Conservation (phyloP, 2,888 invertebrate genomes). For the Macaria liturata region DNA sequence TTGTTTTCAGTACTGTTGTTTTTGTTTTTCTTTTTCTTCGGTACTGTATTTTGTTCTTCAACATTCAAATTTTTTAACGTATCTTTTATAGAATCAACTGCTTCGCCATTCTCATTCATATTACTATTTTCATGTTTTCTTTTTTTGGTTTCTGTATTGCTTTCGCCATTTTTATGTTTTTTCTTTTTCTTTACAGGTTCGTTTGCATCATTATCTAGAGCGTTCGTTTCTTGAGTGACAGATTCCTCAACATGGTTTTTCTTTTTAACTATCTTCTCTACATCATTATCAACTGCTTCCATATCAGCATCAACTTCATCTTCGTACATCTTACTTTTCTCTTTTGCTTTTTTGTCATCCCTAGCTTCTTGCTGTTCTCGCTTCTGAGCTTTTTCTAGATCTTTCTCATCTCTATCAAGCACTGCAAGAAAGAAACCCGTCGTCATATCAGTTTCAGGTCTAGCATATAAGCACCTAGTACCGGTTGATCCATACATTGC, state of each 20-base stretch:
- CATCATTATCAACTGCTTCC: constrained; percentile 5
- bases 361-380: constrained; percentile 30
- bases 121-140: constrained; percentile 14
- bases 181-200: constrained; percentile 46
- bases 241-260: background rate
- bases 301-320: constrained; percentile 15
- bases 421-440: constrained; percentile 98
- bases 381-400: constrained; percentile 49
- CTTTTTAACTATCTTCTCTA: constrained; percentile 29
- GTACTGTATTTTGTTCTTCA: constrained; percentile 2
- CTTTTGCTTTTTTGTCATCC: constrained; percentile 12
- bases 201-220: constrained; percentile 20
- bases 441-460: constrained; percentile 89
- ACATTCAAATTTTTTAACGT: background rate
- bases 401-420: constrained; percentile 86
- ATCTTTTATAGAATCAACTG: no score
- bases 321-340: background rate
- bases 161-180: constrained; percentile 30
- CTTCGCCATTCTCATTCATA: no score
- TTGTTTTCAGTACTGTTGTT: background rate
- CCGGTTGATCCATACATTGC: constrained; percentile 86
- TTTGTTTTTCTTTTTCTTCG: no score
- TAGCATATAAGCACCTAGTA: constrained; percentile 90
- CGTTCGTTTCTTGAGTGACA: constrained; percentile 8
- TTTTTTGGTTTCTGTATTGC: constrained; percentile 17